Evolutionary conservation across 2,888 invertebrate genomes (phyloP).

Genomic region (Opisthograptis luteolata): DNA sequence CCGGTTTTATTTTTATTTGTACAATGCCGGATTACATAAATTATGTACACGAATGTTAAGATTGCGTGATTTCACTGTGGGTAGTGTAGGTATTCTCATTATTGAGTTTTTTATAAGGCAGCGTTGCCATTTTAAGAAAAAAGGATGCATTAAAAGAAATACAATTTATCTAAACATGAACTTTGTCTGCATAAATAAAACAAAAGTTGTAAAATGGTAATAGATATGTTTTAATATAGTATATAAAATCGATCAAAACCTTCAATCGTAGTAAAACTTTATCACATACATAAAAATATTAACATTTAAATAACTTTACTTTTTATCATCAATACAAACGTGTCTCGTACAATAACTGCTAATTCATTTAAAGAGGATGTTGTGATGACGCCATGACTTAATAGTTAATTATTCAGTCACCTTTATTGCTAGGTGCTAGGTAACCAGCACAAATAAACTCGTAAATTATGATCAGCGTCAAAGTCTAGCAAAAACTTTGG

Average conservation of each 20-base stretch:
- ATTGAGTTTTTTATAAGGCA: not conserved
- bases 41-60: slow-evolving; percentile 15
- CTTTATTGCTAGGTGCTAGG: slow-evolving; percentile 13
- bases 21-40: slow-evolving; percentile 8
- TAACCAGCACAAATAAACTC: slow-evolving; percentile 13
- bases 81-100: too few relatives aligned
- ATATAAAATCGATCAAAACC: too few relatives aligned
- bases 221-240: too few relatives aligned
- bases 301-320: not conserved
- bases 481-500: slow-evolving; percentile 6
- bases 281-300: not conserved
- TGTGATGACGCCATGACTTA: not conserved
- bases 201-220: too few relatives aligned
- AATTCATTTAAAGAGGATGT: slow-evolving; percentile 19
- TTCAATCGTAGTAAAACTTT: too few relatives aligned
- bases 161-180: not conserved
- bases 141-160: not conserved
- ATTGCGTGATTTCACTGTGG: slow-evolving; percentile 15
- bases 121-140: slow-evolving; percentile 5
- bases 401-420: slow-evolving; percentile 16
- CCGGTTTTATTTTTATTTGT: too few relatives aligned
- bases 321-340: not conserved
- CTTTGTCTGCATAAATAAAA: too few relatives aligned
- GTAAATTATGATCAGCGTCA: slow-evolving; percentile 8
- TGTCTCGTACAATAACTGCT: slow-evolving; percentile 2